Conservation (phyloP, 53 echinoderm and acorn worm genomes). For the Astropecten irregularis region DNA sequence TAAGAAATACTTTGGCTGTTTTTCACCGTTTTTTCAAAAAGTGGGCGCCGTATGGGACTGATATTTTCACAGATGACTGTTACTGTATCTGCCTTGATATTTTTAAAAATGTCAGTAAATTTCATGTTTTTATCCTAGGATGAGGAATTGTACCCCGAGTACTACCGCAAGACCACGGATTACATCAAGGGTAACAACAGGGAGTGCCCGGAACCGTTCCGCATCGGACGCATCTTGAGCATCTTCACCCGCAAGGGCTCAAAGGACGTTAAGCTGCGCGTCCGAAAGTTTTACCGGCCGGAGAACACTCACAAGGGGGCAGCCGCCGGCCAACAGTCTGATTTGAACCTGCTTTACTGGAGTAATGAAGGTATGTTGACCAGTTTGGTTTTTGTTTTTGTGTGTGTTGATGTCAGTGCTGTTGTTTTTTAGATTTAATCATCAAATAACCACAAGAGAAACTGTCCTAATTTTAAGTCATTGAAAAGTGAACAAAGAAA, state of each 20-base stretch:
- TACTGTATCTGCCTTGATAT: too few relatives aligned
- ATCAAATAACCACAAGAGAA: too few relatives aligned
- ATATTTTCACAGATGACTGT: too few relatives aligned
- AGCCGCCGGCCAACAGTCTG: slow-evolving; percentile 81
- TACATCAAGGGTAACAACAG: slow-evolving; percentile 96
- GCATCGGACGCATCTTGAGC: slow-evolving; percentile 72
- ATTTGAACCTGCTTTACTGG: slow-evolving; percentile 92
- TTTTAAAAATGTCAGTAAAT: too few relatives aligned
- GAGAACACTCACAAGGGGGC: slow-evolving; percentile 97
- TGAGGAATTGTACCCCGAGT: slow-evolving; percentile 88
- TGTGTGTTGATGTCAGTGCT: too few relatives aligned
- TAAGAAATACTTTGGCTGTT: too few relatives aligned
- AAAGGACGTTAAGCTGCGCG: slow-evolving; percentile 67
- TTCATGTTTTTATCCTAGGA: too few relatives aligned
- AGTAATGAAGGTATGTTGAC: slow-evolving; percentile 92
- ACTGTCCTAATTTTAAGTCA: too few relatives aligned
- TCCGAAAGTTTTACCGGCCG: slow-evolving; percentile 93
- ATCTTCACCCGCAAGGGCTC: slow-evolving; percentile 81
- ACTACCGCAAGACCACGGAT: slow-evolving; percentile 85
- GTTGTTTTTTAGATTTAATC: not conserved
- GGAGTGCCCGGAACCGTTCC: slow-evolving; percentile 94
- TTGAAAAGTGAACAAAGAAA: too few relatives aligned
- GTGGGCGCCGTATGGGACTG: too few relatives aligned
- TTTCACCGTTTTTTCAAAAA: too few relatives aligned
- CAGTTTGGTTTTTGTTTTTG: too few relatives aligned